Conservation (phyloP, 2,888 invertebrate species). For the Hipparchia sbordonii region DNA sequence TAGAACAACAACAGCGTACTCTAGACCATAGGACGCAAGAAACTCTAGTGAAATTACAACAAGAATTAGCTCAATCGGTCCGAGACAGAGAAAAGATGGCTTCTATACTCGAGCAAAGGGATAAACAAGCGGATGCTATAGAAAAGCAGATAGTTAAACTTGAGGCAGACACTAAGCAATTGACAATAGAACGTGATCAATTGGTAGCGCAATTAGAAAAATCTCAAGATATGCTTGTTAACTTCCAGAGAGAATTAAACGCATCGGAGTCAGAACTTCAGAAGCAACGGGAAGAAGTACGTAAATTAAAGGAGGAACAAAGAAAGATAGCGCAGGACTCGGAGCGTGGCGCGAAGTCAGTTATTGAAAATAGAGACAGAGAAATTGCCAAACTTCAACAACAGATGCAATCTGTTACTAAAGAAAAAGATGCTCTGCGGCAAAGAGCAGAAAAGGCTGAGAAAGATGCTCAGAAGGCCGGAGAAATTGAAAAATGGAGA, state of each 20-base stretch:
- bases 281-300: slow-evolving; percentile 90
- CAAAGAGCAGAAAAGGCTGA: slow-evolving; percentile 89
- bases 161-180: slow-evolving; percentile 92
- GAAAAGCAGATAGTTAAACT: slow-evolving; percentile 93
- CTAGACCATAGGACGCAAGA: slow-evolving; percentile 88
- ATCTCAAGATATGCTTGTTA: slow-evolving; percentile 95
- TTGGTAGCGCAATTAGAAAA: slow-evolving; percentile 94
- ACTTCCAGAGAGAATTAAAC: slow-evolving; percentile 95
- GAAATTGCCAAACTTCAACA: slow-evolving; percentile 88
- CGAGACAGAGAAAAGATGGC: slow-evolving; percentile 91
- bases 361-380: slow-evolving; percentile 86
- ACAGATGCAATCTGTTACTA: slow-evolving; percentile 85
- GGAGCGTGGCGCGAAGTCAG: slow-evolving; percentile 87
- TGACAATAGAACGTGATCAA: slow-evolving; percentile 93
- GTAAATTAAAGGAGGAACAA: slow-evolving; percentile 87
- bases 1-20: slow-evolving; percentile 85
- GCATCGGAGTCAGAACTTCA: slow-evolving; percentile 92
- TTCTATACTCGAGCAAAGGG: slow-evolving; percentile 89
- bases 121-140: slow-evolving; percentile 90
- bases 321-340: slow-evolving; percentile 87
- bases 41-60: slow-evolving; percentile 87
- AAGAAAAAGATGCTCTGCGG: slow-evolving; percentile 85
- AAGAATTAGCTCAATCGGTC: slow-evolving; percentile 87
- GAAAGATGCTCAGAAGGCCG: slow-evolving; percentile 88
- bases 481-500: slow-evolving; percentile 91